These are phyloP conservation scores for Apaloderma vittatum DNA, from an alignment of 2,113 vertebrate species.

Conservation along the genomic window DNA sequence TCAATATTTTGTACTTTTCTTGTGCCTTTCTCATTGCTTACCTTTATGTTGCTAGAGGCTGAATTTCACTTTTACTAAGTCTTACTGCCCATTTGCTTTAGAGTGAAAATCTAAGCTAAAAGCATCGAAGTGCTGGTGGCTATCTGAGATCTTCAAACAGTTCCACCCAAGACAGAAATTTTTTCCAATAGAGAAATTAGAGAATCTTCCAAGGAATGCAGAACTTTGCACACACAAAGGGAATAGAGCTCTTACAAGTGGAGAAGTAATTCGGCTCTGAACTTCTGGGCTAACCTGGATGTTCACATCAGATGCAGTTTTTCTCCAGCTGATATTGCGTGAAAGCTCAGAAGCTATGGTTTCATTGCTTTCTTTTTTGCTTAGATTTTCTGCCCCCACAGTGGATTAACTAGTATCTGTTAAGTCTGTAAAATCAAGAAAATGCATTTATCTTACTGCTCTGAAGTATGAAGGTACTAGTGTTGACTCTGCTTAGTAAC, in stretches of 20 bases:
- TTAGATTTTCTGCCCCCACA: accelerated
- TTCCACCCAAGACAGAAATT: not conserved
- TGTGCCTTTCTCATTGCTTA: not conserved
- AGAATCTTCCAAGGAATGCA: not conserved
- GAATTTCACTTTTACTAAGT: not conserved
- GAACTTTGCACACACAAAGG: accelerated
- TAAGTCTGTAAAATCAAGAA: not conserved
- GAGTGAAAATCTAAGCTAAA: not conserved
- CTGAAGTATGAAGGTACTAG: not conserved
- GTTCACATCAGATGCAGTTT: not conserved
- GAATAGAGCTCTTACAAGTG: not conserved
- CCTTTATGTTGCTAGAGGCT: not conserved
- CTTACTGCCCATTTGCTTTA: not conserved
- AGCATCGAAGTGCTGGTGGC: not conserved
- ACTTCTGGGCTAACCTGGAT: not conserved
- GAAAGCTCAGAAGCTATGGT: not conserved
- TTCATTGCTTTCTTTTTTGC: not conserved
- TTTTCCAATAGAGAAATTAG: not conserved
- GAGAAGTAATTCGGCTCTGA: not conserved
- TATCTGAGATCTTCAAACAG: not conserved
- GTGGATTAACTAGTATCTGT: not conserved
- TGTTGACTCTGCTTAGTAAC: not conserved
- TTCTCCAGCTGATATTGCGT: not conserved
- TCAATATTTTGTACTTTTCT: not conserved
- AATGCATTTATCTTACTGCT: not conserved